phyloP scores from a whole-genome alignment of 2,113 vertebrate genomes.

The Manacus vitellinus region DNA sequence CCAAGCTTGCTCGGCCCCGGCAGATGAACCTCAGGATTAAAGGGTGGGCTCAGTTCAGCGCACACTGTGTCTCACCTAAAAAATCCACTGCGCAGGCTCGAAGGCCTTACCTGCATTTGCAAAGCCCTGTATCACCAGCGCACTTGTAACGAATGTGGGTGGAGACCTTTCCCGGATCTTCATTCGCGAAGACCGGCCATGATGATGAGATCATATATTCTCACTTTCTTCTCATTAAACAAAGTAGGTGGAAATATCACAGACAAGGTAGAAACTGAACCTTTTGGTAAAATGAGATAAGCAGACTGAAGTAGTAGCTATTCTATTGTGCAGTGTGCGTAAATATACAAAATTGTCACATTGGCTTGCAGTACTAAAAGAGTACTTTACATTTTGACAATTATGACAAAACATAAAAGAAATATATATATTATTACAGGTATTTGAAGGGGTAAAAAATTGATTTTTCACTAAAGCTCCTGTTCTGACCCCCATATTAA shows the following conservation, averaged over 20 bases:
- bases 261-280: background rate
- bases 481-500: background rate
- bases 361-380: background rate
- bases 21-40: too few species aligned
- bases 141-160: too few species aligned
- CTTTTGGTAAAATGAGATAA: background rate
- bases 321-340: background rate
- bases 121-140: too few species aligned
- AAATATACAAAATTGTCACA: background rate
- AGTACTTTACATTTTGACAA: background rate
- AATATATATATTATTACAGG: background rate
- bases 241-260: background rate
- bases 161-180: too few species aligned
- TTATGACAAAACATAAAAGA: background rate
- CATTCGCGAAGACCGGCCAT: too few species aligned
- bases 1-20: too few species aligned
- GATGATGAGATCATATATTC: background rate
- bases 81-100: too few species aligned
- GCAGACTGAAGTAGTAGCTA: background rate
- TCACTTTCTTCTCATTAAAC: background rate
- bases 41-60: too few species aligned
- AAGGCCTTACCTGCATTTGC: too few species aligned
- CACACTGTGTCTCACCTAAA: too few species aligned
- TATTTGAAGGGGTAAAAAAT: background rate
- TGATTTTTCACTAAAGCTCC: background rate